Evolutionary conservation across 2,113 vertebrate species (phyloP).

Genomic region (Regulus satrapa): DNA sequence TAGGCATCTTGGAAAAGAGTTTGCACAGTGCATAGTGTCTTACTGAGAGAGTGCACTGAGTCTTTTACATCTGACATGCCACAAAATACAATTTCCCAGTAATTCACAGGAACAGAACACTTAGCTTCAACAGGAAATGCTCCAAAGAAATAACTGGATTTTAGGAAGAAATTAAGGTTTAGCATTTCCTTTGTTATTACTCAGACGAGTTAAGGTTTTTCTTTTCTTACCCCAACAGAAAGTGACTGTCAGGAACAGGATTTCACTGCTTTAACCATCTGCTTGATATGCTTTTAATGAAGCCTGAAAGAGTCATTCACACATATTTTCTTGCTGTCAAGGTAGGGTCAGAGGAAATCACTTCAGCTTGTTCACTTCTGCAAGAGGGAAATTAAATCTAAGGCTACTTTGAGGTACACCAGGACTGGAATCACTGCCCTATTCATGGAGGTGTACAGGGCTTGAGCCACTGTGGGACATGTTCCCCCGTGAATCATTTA

Average conservation of each 20-base stretch:
- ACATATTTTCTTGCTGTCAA: not conserved
- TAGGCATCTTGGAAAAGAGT: not conserved
- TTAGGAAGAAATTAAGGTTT: not conserved
- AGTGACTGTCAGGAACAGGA: not conserved
- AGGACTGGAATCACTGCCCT: not conserved
- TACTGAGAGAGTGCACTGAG: not conserved
- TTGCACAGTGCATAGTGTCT: not conserved
- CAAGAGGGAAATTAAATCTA: not conserved
- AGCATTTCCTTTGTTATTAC: not conserved
- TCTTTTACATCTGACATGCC: not conserved
- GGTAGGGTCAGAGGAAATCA: not conserved
- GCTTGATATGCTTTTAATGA: not conserved
- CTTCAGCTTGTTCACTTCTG: not conserved
- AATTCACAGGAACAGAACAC: not conserved
- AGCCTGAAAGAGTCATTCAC: not conserved
- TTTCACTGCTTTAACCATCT: not conserved
- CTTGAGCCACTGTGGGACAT: not conserved
- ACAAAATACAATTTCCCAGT: not conserved
- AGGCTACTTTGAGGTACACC: not conserved
- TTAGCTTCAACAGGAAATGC: not conserved
- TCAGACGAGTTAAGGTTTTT: not conserved
- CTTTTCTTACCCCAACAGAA: not conserved
- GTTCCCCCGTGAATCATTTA: not conserved
- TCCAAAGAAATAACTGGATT: not conserved
- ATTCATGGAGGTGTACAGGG: not conserved